phyloP scores from a whole-genome alignment of 2,113 vertebrate genomes.

The Paramisgurnus dabryanus region DNA sequence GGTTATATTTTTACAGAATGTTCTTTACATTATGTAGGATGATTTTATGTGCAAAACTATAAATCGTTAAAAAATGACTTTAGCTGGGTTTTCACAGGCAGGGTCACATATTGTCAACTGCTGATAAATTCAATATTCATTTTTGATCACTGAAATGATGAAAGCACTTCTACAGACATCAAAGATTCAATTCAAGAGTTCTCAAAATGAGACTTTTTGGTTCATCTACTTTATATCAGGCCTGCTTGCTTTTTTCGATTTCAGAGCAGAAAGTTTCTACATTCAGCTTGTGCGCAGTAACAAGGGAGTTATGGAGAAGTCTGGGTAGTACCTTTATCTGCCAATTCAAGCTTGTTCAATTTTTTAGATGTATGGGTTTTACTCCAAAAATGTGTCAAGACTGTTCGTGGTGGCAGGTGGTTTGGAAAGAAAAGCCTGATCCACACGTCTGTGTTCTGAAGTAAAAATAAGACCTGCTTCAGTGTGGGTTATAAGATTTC shows the following conservation, averaged over 20 bases:
- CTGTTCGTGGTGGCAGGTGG: background rate
- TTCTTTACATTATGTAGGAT: no score
- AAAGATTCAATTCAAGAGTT: constrained; percentile 27
- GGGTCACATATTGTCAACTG: background rate
- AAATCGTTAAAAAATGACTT: no score
- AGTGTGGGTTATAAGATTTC: constrained; percentile 34
- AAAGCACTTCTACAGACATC: constrained; percentile 17
- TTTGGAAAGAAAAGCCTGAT: constrained; percentile 27
- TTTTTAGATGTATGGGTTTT: constrained; percentile 24
- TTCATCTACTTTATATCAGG: background rate
- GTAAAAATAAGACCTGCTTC: constrained; percentile 35
- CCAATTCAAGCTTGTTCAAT: constrained; percentile 35
- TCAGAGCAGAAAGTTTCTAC: background rate
- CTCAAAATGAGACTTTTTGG: constrained; percentile 7
- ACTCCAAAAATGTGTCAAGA: constrained; percentile 28
- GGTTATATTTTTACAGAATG: no score
- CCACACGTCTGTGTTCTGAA: constrained; percentile 30
- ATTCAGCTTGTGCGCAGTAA: constrained; percentile 7
- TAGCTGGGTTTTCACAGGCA: no score
- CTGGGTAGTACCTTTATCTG: constrained; percentile 8
- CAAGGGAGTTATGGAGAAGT: constrained; percentile 28
- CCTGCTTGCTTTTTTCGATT: background rate
- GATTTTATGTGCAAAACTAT: no score
- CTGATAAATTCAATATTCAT: background rate
- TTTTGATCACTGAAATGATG: constrained; percentile 23